phyloP scores from a whole-genome alignment of 2,888 invertebrate genomes.

The Drosophila flavopinicola region DNA sequence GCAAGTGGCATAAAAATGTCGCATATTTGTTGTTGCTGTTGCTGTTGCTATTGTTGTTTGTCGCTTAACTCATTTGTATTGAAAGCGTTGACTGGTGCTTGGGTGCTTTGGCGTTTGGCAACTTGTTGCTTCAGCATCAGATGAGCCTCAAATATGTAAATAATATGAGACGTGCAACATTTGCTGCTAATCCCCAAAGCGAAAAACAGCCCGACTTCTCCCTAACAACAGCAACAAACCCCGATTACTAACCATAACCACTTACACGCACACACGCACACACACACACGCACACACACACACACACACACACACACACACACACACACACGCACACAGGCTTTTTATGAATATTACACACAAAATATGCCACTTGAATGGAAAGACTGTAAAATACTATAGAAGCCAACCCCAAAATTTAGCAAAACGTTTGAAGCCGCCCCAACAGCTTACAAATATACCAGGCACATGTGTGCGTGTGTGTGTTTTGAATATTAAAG shows the following conservation, averaged over 20 bases:
- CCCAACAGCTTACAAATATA: constrained; percentile 40
- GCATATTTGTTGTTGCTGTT: constrained; percentile 31
- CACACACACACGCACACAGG: constrained; percentile 19
- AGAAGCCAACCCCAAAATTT: constrained; percentile 26
- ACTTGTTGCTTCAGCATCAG: constrained; percentile 50
- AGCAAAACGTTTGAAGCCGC: constrained; percentile 20
- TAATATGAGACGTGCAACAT: constrained; percentile 62
- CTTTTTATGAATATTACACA: constrained; percentile 65
- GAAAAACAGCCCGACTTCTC: constrained; percentile 1
- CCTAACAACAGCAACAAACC: constrained; percentile 1
- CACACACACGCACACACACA: constrained; percentile 9
- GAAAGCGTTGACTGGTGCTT: constrained; percentile 40
- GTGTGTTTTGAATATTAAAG: constrained; percentile 48
- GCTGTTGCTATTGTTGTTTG: constrained; percentile 18
- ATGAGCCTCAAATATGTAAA: constrained; percentile 59
- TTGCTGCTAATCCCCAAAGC: constrained; percentile 58
- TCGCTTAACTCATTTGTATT: constrained; percentile 59
- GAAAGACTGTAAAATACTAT: constrained; percentile 47
- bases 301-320: too few species aligned
- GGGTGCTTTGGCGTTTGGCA: constrained; percentile 38
- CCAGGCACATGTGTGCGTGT: constrained; percentile 3
- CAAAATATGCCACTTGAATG: constrained; percentile 64
- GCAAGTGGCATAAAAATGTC: constrained; percentile 48
- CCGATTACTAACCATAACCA: constrained; percentile 35
- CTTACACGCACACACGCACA: constrained; percentile 24